Evolutionary conservation across 2,113 vertebrate species (phyloP), one percentile per base, ranked within the genome.

Genomic region (Oryzias melastigma): DNA sequence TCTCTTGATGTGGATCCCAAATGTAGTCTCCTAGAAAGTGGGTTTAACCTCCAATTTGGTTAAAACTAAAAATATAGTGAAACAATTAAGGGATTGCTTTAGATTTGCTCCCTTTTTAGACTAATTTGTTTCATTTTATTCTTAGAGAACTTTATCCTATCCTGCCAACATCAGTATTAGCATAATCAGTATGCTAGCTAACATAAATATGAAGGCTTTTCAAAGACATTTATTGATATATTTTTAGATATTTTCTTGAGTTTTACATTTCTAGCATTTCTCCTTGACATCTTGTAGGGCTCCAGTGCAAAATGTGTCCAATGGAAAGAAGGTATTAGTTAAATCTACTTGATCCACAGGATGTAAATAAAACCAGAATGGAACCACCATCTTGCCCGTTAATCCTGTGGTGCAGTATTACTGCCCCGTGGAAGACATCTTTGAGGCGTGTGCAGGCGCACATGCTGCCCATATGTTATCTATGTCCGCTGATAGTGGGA

Each of bases 361-460:
- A 78, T 87, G 80, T 79, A 84, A 83, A 83, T 83, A 83, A 80
- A 81, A 64, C 75, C 71, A 73, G 70, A 72, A 49, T 64, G 60
- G 52, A 74, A 50, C 68, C 69, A 62, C 73, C 64, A 81, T 75
- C 65, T 80, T 77, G 77, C 35, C 58, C 47, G 22, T 48, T 84
- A 87, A 82, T 91, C 85, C 71, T 62, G 52, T 63, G 65, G 58
- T 72, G 65, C 75, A 71, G 63, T 22, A 63, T 52, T 77, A 58
- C 66, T 65, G 35, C 56, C 56, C 75, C 22, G 47, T 72, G 53
- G 58, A 76, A 71, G 74, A 65, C 64, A 56, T 70, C 57, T 59
- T 62, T 14, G 52, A 65, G 60, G 61, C 65, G 5, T 52, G 73
- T 52, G 41, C 43, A 50, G 49, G 27, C 8, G 12, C 71, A 69